Evolutionary conservation across 2,797 vertebrate genomes (phyloP).

Genomic region (Benthosema pterotum): DNA sequence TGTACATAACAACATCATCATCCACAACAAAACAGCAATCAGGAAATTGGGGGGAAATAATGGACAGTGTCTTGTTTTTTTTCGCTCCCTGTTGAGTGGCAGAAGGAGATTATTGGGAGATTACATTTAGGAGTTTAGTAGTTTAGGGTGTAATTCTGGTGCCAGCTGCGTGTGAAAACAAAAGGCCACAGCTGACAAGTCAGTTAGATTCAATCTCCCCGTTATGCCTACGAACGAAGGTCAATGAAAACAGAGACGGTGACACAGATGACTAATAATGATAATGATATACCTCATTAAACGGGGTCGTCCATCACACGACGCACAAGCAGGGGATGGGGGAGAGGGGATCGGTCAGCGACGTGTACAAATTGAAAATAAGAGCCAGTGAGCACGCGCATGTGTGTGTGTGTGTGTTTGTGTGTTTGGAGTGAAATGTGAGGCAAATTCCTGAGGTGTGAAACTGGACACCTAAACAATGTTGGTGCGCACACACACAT

Average conservation of each 20-base stretch:
- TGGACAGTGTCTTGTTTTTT: background rate
- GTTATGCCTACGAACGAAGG: constrained; percentile 22
- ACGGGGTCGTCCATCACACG: too few relatives aligned
- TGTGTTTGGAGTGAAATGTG: background rate
- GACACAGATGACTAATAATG: constrained; percentile 48
- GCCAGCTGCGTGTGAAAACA: constrained; percentile 47
- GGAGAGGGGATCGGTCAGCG: too few relatives aligned
- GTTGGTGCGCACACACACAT: background rate
- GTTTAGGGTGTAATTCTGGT: constrained; percentile 14
- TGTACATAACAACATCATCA: constrained; percentile 16
- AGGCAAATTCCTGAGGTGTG: constrained; percentile 4
- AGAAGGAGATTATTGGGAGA: constrained; percentile 46
- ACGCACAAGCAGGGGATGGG: too few relatives aligned
- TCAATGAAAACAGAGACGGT: constrained; percentile 33
- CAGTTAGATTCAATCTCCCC: constrained; percentile 13
- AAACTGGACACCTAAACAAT: constrained; percentile 1
- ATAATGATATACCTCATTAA: constrained; percentile 3
- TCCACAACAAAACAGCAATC: constrained; percentile 18
- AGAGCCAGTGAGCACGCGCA: background rate
- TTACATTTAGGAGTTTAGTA: constrained; percentile 41
- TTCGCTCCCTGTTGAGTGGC: background rate
- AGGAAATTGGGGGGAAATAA: constrained; percentile 28
- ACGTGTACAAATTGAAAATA: too few relatives aligned
- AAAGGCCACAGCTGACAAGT: constrained; percentile 35
- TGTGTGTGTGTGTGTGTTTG: background rate